Evolutionary conservation across 2,797 vertebrate species (phyloP), one percentile per base, ranked within the genome.

Genomic region (Phrynocephalus forsythii): DNA sequence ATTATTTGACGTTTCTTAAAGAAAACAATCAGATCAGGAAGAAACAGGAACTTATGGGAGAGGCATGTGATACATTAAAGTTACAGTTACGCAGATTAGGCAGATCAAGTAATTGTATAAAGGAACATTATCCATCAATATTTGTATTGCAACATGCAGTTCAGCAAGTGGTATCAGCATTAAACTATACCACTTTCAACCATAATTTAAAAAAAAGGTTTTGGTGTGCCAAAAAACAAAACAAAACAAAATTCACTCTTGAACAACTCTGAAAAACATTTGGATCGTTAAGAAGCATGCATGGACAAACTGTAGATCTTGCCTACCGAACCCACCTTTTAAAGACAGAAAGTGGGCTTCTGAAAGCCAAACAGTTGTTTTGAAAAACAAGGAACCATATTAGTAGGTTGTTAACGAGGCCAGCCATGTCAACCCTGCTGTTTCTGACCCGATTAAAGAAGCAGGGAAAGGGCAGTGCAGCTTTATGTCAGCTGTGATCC

Each of bases 291-390:
- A 86, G 38, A 30, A 73, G 86, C 90, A 89, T 30, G 81, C 89
- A 92, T 75, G 78, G 84, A 93, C 86, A 6, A 83, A 87, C 69
- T 7, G 16, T 68, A 8, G 28, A 20, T 77, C 60, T 33, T 86
- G 79, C 77, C 72, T 22, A 56, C 6, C 38, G 68, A 93, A 95
- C 97, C 91, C 94, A 99, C 98, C 98, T 98, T 95, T 97, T 97
- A 73, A 97, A 97, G 91, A 96, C 94, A 71, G 97, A 89, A 68
- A 97, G 95, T 6, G 97, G 93, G 88, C 93, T 96, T 91, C 95
- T 96, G 94, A 95, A 95, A 82, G 93, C 96, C 95, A 93, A 83
- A 88, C 97, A 96, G 94, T 96, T 92, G 95, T 97, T 96, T 79
- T 96, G 97, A 93, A 95, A 94, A 92, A 97, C 83, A 71, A 98